Base-by-base conservation (phyloP, 2,113 vertebrate genomes). In the Heptranchias perlo region DNA sequence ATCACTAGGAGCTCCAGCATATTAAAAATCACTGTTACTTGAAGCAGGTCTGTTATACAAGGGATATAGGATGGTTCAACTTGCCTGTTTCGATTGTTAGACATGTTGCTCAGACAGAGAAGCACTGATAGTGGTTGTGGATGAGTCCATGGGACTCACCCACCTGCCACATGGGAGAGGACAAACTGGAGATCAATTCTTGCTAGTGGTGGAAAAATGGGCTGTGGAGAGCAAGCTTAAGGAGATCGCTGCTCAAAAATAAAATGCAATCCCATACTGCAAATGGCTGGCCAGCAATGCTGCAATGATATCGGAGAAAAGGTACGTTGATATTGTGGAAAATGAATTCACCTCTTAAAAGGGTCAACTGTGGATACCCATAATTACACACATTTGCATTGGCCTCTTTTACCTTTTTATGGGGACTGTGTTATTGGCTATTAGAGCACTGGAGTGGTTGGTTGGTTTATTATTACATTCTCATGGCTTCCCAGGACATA, bases 401-500 rank as follows among this genome's bases (percentile, higher is more conserved):
- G 10, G 39, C 93, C 58, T 47, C 49, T 44, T 67, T 67, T 47
- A 49, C 62, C 44, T 31, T 47, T 44, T 94, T 94, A 67, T 67
- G 64, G 62, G 23, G 18, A 67, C 52, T 91, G 31, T 54, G 4
- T 31, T 25, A 69, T 47, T 52, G 94, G 94, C 47, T 69, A 52
- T 69, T 31, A 28, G 65, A 95, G 25, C 28, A 49, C 13, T 4
- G 35, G 13, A 49, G 3, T 95, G 96, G 96, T 97, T 97, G 97
- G 97, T 97, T 97, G 97, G 97, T 97, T 97, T 97, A 97, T 97
- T 96, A 96, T 97, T 97, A 97, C 96, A 97, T 97, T 97, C 96
- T 96, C 97, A 96, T 96, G 14, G 97, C 96, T 98, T 98, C 98
- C 96, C 94, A 97, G 97, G 98, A 98, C 97, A 97, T 97, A 97